phyloP scores from a whole-genome alignment of 92 coral and sea anemone genomes.

The Siderastrea radians region DNA sequence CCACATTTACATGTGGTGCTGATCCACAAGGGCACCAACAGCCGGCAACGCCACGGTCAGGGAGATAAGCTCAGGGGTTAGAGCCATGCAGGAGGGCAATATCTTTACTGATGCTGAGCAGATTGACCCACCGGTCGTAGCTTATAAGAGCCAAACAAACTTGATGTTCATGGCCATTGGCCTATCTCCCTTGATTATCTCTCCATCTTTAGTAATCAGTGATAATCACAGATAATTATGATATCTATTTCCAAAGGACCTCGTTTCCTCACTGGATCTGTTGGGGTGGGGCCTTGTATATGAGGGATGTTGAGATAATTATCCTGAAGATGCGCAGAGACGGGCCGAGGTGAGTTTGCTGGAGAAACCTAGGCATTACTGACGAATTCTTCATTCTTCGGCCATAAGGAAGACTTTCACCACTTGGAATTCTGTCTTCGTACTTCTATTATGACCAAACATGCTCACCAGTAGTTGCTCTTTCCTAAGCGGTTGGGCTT shows the following conservation, averaged over 20 bases:
- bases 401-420: background rate
- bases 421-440: constrained; percentile 1
- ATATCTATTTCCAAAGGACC: constrained; percentile 23
- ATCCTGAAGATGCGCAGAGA: constrained; percentile 2
- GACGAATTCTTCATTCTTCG: background rate
- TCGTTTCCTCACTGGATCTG: constrained; percentile 18
- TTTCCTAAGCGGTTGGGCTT: constrained; percentile 17
- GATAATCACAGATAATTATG: constrained; percentile 20
- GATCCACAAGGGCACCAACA: constrained; percentile 6
- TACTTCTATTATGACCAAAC: constrained; percentile 3
- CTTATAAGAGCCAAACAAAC: constrained; percentile 5
- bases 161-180: constrained; percentile 26
- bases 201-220: background rate
- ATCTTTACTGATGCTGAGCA: constrained; percentile 1
- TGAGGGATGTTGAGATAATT: constrained; percentile 8
- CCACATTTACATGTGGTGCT: background rate
- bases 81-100: constrained; percentile 12
- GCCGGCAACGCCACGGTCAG: constrained; percentile 4
- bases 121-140: too few relatives aligned
- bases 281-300: constrained; percentile 6
- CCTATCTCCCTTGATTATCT: constrained; percentile 16
- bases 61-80: constrained; percentile 22
- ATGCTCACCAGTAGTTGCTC: background rate
- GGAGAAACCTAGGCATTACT: constrained; percentile 16
- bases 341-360: constrained; percentile 17